A percentile compares a stretch with the other conserved stretches of the same genome.
Evolutionary conservation across 2,797 vertebrate genomes (phyloP).

Genomic region (Dipus sagitta): DNA sequence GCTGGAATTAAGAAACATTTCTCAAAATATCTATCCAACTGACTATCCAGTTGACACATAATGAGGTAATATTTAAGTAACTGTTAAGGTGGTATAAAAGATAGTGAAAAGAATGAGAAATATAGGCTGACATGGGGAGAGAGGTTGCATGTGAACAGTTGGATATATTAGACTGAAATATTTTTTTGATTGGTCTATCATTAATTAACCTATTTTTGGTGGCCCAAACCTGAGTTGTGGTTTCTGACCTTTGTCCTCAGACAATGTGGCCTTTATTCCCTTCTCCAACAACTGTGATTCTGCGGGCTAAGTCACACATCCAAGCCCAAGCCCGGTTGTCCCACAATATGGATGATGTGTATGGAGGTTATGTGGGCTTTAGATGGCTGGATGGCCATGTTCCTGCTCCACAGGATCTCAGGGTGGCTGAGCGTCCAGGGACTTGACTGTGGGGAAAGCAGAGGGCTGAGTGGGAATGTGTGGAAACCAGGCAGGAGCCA

Average conservation of each 20-base stretch:
- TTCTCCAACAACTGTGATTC: constrained; percentile 64
- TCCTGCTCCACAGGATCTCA: constrained; percentile 69
- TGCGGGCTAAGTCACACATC: neutral
- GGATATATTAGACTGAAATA: neutral
- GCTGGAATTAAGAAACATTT: constrained; percentile 5
- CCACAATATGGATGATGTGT: constrained; percentile 85
- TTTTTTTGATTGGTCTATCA: neutral
- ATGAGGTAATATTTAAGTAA: neutral
- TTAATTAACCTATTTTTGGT: neutral
- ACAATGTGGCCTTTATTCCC: constrained; percentile 78
- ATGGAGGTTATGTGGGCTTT: constrained; percentile 89
- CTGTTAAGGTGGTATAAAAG: neutral
- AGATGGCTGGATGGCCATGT: constrained; percentile 88
- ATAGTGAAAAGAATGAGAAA: neutral
- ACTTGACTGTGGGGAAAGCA: constrained; percentile 15
- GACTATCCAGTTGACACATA: neutral
- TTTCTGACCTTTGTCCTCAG: neutral
- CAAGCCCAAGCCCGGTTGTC: neutral
- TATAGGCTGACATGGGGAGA: neutral
- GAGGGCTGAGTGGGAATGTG: constrained; percentile 83
- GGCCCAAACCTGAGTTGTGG: neutral
- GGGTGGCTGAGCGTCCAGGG: constrained; percentile 78
- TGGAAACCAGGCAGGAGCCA: constrained; percentile 95
- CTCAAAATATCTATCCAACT: neutral
- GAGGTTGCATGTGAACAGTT: neutral